Evolutionary conservation across 1,140 invertebrate species (phyloP).

Genomic region (Dinothrombium tinctorium): DNA sequence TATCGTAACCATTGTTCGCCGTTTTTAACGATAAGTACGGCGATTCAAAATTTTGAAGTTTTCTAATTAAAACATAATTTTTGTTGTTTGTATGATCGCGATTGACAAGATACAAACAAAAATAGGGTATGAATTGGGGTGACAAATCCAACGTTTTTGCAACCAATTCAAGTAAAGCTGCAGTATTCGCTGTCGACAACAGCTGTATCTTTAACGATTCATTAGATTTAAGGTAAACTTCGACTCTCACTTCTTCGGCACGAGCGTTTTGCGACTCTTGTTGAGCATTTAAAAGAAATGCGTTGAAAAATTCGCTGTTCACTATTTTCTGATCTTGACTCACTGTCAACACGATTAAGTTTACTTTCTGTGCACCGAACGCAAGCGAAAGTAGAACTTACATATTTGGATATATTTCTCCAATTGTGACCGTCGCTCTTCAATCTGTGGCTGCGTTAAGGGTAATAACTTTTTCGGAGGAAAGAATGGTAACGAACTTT

Average conservation of each 20-base stretch:
- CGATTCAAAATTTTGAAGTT: conserved; percentile 83
- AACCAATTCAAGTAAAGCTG: conserved; percentile 53
- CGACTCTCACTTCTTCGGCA: conserved; percentile 40
- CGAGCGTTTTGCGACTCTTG: conserved; percentile 36
- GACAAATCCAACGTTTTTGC: conserved; percentile 42
- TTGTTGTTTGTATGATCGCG: not conserved
- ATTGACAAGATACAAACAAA: conserved; percentile 57
- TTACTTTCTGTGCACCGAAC: too few species aligned
- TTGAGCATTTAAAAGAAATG: conserved; percentile 70
- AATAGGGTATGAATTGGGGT: conserved; percentile 51
- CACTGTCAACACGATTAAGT: conserved; percentile 35
- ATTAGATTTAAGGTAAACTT: conserved; percentile 60
- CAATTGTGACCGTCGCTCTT: conserved; percentile 56
- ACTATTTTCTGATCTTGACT: conserved; percentile 57
- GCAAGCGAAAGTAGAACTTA: conserved; percentile 21
- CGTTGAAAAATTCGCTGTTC: conserved; percentile 51
- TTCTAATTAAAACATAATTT: conserved; percentile 40
- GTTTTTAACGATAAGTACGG: conserved; percentile 65
- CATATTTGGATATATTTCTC: conserved; percentile 80
- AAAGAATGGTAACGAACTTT: conserved; percentile 41
- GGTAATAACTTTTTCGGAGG: conserved; percentile 78
- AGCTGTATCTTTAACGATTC: conserved; percentile 56
- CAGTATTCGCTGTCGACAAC: conserved; percentile 52
- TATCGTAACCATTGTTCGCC: conserved; percentile 4
- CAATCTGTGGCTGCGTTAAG: conserved; percentile 51